These are phyloP conservation scores for Labeo calbasu DNA, from an alignment of 2,797 vertebrate species.

Conservation along the genomic window DNA sequence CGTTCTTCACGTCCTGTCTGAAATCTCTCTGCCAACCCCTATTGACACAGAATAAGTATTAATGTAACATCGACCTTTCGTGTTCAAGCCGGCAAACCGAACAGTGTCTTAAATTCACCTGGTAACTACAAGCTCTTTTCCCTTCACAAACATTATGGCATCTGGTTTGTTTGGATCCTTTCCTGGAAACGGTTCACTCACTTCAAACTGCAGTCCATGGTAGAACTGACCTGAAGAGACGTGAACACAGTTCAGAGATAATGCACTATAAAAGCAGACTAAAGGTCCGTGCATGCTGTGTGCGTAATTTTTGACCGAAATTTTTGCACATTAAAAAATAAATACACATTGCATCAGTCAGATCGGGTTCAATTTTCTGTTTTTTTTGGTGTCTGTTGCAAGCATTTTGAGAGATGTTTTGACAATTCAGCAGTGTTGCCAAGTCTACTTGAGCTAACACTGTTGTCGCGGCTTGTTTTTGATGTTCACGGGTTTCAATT, in stretches of 20 bases:
- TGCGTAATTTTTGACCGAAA: too few relatives aligned
- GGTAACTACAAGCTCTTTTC: constrained; percentile 82
- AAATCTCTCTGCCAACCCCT: constrained; percentile 91
- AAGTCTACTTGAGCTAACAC: too few relatives aligned
- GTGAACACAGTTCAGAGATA: constrained; percentile 8
- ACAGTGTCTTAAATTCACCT: constrained; percentile 73
- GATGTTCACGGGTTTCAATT: too few relatives aligned
- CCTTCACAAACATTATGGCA: constrained; percentile 87
- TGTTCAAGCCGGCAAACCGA: neutral
- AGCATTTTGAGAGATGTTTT: too few relatives aligned
- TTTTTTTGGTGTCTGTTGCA: too few relatives aligned
- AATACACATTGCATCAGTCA: too few relatives aligned
- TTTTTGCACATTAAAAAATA: too few relatives aligned
- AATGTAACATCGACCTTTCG: neutral
- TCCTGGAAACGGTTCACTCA: constrained; percentile 75
- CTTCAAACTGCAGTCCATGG: constrained; percentile 81
- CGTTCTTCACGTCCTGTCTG: constrained; percentile 69
- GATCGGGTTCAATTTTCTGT: too few relatives aligned
- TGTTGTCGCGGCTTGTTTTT: too few relatives aligned
- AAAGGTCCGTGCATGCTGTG: too few relatives aligned
- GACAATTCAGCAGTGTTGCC: too few relatives aligned
- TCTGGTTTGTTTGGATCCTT: constrained; percentile 77
- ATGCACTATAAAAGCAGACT: neutral
- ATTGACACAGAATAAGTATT: constrained; percentile 24
- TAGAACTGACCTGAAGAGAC: constrained; percentile 86